phyloP scores from a whole-genome alignment of 2,888 invertebrate genomes.

The Mythimna impura region DNA sequence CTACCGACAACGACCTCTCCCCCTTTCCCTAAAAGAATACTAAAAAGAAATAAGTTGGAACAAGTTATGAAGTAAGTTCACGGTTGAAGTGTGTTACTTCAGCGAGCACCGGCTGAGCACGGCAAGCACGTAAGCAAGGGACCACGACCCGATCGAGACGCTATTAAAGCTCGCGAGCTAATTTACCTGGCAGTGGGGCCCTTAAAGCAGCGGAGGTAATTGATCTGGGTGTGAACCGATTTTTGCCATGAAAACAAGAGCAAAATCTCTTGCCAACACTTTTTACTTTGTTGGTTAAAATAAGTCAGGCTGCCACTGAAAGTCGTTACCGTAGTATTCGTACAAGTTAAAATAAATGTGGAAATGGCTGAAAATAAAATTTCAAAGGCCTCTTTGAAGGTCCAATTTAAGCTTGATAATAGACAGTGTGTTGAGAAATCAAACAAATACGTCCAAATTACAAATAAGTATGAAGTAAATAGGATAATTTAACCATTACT shows the following conservation, averaged over 20 bases:
- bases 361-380: too few relatives aligned
- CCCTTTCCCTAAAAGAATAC: constrained; percentile 10
- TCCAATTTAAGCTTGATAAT: too few relatives aligned
- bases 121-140: constrained; percentile 13
- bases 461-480: too few relatives aligned
- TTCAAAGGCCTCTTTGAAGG: too few relatives aligned
- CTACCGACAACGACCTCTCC: constrained; percentile 7
- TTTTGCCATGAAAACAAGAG: not conserved
- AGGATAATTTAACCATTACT: too few relatives aligned
- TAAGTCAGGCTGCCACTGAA: too few relatives aligned
- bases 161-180: constrained; percentile 51
- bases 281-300: too few relatives aligned
- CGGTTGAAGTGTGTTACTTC: constrained; percentile 40
- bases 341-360: too few relatives aligned
- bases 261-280: too few relatives aligned
- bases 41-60: constrained; percentile 43
- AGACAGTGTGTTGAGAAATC: too few relatives aligned
- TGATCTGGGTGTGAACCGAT: not conserved
- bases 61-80: constrained; percentile 49
- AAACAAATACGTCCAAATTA: too few relatives aligned
- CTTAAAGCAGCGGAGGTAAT: constrained; percentile 8
- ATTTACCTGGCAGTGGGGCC: constrained; percentile 55
- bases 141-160: constrained; percentile 40
- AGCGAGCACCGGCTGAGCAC: constrained; percentile 41
- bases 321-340: too few relatives aligned